Evolutionary conservation across 2,113 vertebrate genomes (phyloP), one percentile per base, ranked within the genome.

Genomic region (Cyprinodon brontotheroides): DNA sequence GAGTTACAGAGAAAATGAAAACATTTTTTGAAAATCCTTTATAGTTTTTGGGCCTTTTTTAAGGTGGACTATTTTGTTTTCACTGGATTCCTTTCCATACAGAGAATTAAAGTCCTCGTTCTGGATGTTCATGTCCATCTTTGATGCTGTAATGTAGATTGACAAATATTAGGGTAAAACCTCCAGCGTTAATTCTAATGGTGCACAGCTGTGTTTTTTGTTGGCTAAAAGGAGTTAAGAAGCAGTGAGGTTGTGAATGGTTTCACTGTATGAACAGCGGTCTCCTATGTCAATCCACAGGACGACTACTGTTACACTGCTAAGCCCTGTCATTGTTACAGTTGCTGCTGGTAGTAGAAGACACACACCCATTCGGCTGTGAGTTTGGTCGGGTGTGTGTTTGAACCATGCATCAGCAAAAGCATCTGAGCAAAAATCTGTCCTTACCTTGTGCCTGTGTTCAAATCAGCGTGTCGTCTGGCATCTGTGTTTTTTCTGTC

Each of bases 301-400:
- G 81, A 65, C 85, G 70, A 77, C 77, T 87, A 68, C 85, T 76
- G 78, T 87, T 91, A 90, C 81, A 73, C 77, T 12, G 50, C 68
- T 87, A 91, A 91, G 86, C 88, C 83, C 61, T 67, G 81, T 73
- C 87, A 91, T 89, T 90, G 90, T 91, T 92, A 88, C 92, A 93
- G 92, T 94, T 92, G 91, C 90, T 93, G 91, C 88, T 83, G 81
- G 90, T 64, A 81, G 84, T 61, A 6, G 13, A 69, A 62, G 67
- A 82, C 83, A 80, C 82, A 41, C 84, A 65, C 69, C 0, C 39
- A 60, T 53, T 62, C 59, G 76, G 75, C 77, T 72, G 71, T 37
- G 75, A 82, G 68, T 70, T 65, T 15, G 43, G 17, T 37, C 43
- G 45, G 50, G 62, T 67, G 29, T 37, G 43, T 62, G 40, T 9